Base-by-base conservation (phyloP, 2,888 invertebrate genomes). In the Limnephilus rhombicus region DNA sequence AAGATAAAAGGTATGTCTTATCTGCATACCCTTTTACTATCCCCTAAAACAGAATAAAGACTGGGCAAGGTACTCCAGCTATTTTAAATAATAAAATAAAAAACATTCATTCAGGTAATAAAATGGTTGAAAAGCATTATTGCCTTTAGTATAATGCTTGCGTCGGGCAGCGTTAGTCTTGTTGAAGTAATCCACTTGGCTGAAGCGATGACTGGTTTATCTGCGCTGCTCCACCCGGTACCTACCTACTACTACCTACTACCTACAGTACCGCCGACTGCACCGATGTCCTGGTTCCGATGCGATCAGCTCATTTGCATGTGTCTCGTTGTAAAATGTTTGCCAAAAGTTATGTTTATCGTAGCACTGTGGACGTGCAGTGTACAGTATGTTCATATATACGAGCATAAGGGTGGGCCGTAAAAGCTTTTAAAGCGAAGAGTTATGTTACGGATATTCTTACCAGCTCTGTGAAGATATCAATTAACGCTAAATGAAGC, bases 271-370 rank as follows among this genome's bases (percentile, higher is more conserved):
- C 24, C 24, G 24, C 68, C 24, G 68, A 68, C 24, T 68, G 68
- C 68, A 68, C 68, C 68, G 2, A 24, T 7, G 82, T 82, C 34
- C 82, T 13, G 11, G 82, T 34, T 24, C 34, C 83, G 83, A 24
- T 37, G 83, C 31, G 24, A 68, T 83, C 83, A 41, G 83, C 37
- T 15, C 83, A 83, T 83, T 83, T 83, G 83, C 83, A 83, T 83
- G 37, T 37, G 83, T 83, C 83, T 83, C 83, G 68, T n/a, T 24
- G 37, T 18, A 37, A 37, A 83, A 83, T 37, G 82, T 83, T 34
- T 83, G 83, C 83, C 83, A 83, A 83, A 24, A 83, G 83, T 24
- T 41, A 68, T 68, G 68, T 68, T 68, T 68, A n/a, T 68, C 68
- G 68, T 68, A 7, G 68, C 68, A n/a, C 68, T 68, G 68, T n/a